Percentiles rank a stretch among this genome's conserved stretches.
phyloP scores from a whole-genome alignment of 2,113 vertebrate genomes.

The Cyanocitta stelleri region DNA sequence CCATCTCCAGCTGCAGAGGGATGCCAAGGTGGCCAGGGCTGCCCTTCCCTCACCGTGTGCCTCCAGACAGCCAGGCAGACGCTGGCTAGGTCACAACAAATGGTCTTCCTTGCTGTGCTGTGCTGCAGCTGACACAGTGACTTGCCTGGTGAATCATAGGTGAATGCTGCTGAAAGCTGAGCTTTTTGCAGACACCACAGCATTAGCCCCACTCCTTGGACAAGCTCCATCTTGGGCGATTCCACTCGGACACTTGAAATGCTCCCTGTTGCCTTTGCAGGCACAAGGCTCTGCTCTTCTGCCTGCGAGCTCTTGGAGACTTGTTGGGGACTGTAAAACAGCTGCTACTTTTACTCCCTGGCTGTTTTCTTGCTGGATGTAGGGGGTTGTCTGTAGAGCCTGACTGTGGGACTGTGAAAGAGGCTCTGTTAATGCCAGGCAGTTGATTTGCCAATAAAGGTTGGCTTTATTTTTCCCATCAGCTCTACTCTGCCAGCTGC shows the following conservation, averaged over 20 bases:
- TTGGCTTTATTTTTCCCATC: not conserved
- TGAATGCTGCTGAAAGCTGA: not conserved
- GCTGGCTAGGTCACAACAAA: not conserved
- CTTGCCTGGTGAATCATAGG: not conserved
- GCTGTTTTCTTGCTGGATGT: not conserved
- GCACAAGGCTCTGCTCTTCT: not conserved
- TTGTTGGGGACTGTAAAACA: not conserved
- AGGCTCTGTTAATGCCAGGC: not conserved
- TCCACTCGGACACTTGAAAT: not conserved
- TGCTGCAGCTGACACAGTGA: not conserved
- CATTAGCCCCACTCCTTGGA: not conserved
- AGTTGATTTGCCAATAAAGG: not conserved
- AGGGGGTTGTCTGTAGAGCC: not conserved
- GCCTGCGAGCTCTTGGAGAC: not conserved
- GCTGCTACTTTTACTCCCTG: slow-evolving; percentile 30
- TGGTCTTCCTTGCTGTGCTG: rapidly evolving
- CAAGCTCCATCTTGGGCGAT: slow-evolving; percentile 4
- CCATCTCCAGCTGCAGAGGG: not conserved
- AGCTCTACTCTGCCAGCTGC: not conserved
- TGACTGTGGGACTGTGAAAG: not conserved
- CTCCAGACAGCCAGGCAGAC: not conserved
- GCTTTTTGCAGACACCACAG: not conserved
- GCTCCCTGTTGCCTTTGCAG: not conserved
- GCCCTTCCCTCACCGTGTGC: rapidly evolving
- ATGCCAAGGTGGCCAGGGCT: not conserved